These are phyloP conservation scores for Crenichthys baileyi DNA, from an alignment of 2,797 vertebrate species.

Conservation along the genomic window DNA sequence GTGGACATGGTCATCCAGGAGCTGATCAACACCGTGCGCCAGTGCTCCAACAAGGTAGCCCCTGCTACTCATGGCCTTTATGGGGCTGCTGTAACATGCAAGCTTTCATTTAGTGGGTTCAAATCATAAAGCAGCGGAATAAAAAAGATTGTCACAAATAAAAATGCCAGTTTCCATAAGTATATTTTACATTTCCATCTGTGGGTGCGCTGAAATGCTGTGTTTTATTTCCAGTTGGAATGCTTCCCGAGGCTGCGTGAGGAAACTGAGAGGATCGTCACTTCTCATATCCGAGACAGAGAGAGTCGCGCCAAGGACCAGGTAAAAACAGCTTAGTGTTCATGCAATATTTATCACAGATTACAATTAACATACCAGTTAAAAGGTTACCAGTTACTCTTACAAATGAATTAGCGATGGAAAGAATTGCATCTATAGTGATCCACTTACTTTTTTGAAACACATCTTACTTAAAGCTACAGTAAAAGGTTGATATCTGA, in stretches of 20 bases:
- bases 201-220: not conserved
- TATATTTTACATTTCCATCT: not conserved
- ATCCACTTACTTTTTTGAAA: not conserved
- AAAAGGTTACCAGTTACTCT: not conserved
- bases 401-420: not conserved
- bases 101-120: not conserved
- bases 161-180: not conserved
- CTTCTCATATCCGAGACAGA: conserved; percentile 90
- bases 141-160: not conserved
- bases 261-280: conserved; percentile 94
- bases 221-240: conserved; percentile 83
- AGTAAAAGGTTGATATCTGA: not conserved
- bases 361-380: not conserved
- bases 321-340: conserved; percentile 68
- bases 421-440: not conserved
- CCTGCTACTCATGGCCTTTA: not conserved
- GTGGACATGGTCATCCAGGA: conserved; percentile 97
- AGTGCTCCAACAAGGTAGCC: conserved; percentile 92
- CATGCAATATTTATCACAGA: not conserved
- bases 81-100: not conserved
- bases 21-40: conserved; percentile 94
- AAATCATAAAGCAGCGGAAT: not conserved
- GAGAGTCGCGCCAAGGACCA: conserved; percentile 95
- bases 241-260: conserved; percentile 91
- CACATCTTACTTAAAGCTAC: not conserved